A percentile compares a stretch with the other conserved stretches of the same genome.
These are phyloP conservation scores for Naso thynnoides DNA, from an alignment of 2,797 vertebrate species.

Conservation along the genomic window DNA sequence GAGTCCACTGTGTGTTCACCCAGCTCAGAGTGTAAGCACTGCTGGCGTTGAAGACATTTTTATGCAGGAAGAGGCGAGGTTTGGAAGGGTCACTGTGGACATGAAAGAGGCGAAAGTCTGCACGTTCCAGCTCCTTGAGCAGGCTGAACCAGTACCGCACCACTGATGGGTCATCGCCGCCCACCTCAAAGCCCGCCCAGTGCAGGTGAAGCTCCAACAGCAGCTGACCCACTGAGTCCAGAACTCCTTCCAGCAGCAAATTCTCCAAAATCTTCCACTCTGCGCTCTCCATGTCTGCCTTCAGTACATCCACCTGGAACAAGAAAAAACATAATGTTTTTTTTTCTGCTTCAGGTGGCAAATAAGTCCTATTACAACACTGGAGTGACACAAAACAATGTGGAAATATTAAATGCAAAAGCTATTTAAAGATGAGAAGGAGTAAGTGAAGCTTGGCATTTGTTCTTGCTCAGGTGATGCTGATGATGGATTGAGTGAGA, in stretches of 20 bases:
- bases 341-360: slow-evolving; percentile 14
- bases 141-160: slow-evolving; percentile 98
- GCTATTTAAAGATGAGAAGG: slow-evolving; percentile 58
- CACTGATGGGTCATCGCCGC: slow-evolving; percentile 90
- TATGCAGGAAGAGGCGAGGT: slow-evolving; percentile 91
- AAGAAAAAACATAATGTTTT: background rate
- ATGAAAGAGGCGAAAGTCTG: slow-evolving; percentile 92
- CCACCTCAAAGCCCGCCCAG: slow-evolving; percentile 97
- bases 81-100: slow-evolving; percentile 88
- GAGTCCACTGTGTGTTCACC: slow-evolving; percentile 92
- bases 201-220: slow-evolving; percentile 94
- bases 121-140: slow-evolving; percentile 90
- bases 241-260: slow-evolving; percentile 90
- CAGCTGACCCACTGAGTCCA: slow-evolving; percentile 92
- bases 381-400: slow-evolving; percentile 18
- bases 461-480: slow-evolving; percentile 29
- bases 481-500: slow-evolving; percentile 55
- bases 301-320: slow-evolving; percentile 92
- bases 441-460: slow-evolving; percentile 53
- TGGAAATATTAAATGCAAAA: slow-evolving; percentile 31
- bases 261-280: slow-evolving; percentile 99
- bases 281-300: slow-evolving; percentile 94
- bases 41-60: slow-evolving; percentile 91
- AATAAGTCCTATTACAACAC: slow-evolving; percentile 18
- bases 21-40: slow-evolving; percentile 92